Conservation (phyloP, 2,797 vertebrate species). For the Euthynnus affinis region DNA sequence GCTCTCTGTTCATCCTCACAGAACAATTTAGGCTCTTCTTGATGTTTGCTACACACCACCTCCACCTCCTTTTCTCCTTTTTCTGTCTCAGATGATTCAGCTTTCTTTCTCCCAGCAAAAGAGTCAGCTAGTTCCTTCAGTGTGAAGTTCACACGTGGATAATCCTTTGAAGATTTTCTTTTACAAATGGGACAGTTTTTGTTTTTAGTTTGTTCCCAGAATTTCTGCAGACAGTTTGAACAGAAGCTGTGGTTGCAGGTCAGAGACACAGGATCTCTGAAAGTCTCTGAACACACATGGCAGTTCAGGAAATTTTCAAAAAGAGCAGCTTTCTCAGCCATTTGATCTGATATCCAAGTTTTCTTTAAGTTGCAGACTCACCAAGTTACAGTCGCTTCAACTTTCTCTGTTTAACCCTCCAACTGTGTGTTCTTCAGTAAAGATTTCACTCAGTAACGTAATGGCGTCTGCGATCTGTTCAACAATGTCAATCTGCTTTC, state of each 20-base stretch:
- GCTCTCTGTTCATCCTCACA: slow-evolving; percentile 38
- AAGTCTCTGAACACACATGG: slow-evolving; percentile 84
- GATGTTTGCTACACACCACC: slow-evolving; percentile 22
- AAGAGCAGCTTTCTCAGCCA: slow-evolving; percentile 4
- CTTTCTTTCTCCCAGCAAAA: neutral
- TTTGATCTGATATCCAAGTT: slow-evolving; percentile 17
- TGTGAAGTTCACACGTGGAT: accelerated
- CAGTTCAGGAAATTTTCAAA: slow-evolving; percentile 39
- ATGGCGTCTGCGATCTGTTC: neutral
- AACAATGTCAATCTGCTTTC: neutral
- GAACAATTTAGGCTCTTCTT: slow-evolving; percentile 24
- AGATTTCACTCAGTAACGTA: neutral
- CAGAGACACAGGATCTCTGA: slow-evolving; percentile 84
- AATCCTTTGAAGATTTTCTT: neutral
- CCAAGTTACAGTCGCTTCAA: neutral
- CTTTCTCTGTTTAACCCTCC: neutral
- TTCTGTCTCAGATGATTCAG: accelerated
- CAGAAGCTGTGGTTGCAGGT: slow-evolving; percentile 87
- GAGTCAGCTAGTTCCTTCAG: slow-evolving; percentile 37
- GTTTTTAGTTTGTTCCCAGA: slow-evolving; percentile 71
- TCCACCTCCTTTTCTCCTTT: neutral
- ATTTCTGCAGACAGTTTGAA: slow-evolving; percentile 77
- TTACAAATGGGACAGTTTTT: slow-evolving; percentile 51
- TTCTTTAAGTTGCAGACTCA: slow-evolving; percentile 3
- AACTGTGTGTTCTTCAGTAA: neutral